Base-by-base conservation (phyloP, 2,888 invertebrate species). In the Sinotaia quadrata region DNA sequence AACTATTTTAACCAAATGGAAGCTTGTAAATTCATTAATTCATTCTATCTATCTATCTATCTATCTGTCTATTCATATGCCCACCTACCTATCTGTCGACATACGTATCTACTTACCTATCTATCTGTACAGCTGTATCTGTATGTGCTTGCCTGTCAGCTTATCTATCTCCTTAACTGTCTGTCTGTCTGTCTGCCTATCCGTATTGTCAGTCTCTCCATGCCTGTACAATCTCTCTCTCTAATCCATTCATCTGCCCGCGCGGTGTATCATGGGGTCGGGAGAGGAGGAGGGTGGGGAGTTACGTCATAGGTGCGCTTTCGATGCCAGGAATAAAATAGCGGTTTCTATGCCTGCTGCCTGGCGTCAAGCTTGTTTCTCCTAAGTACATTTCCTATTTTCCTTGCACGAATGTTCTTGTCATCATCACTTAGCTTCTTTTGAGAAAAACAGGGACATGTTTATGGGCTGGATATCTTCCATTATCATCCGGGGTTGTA, bases 401-500 rank as follows among this genome's bases (percentile, higher is more conserved):
- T 29, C 27, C 59, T 44, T 47, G 44, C 21, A 60, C 33, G 60
- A 49, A 60, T 47, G 60, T 60, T 33, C 49, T 49, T 60, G n/a
- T 60, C 60, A 60, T 36, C 60, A 33, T 8, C n/a, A 29, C 33
- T 33, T n/a, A 31, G 31, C 47, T 31, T 33, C 60, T 60, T 37
- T 33, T 29, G 33, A 47, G 47, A 60, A 47, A 27, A 33, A 33
- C 31, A 47, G 33, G 44, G 60, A 27, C 60, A 60, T 60, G 47
- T 60, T 60, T 60, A 60, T 47, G 60, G 31, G 47, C 24, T 27
- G 33, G 31, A 33, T 60, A 60, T 60, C 60, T 60, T 49, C 47
- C 60, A 44, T 60, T 60, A 60, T 60, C 60, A 60, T 60, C 37
- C 33, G 41, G 58, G 44, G 41, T 58, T 58, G 58, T 58, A 44